Evolutionary conservation across 1,140 invertebrate species (phyloP).

Genomic region (Ridgeia piscesae): DNA sequence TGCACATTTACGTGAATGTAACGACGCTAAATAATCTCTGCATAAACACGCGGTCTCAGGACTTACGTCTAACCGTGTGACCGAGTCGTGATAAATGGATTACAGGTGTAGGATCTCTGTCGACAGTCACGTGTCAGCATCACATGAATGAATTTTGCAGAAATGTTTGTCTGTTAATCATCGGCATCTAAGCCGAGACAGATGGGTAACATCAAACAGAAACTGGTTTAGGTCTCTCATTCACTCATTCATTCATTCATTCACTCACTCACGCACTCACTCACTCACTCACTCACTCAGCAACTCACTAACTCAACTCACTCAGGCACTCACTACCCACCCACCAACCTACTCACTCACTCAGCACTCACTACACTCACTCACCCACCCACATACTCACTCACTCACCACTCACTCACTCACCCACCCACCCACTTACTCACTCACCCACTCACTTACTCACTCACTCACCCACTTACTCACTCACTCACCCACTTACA

Average conservation of each 20-base stretch:
- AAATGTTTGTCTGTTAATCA: neutral
- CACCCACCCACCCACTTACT: slow-evolving; percentile 30
- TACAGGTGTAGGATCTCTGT: neutral
- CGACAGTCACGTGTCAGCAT: neutral
- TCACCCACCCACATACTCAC: slow-evolving; percentile 32
- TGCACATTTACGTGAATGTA: too few species aligned
- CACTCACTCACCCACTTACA: too few species aligned
- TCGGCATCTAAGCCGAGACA: neutral
- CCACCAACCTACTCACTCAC: slow-evolving; percentile 25
- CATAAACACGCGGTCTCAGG: neutral
- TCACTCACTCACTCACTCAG: too few species aligned
- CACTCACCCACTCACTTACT: slow-evolving; percentile 28
- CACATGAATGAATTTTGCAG: neutral
- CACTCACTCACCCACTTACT: too few species aligned
- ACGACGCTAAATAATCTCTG: too few species aligned
- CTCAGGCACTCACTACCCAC: neutral
- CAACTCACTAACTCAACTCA: neutral
- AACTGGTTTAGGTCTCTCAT: neutral
- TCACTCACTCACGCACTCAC: too few species aligned
- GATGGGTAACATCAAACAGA: neutral
- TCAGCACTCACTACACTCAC: slow-evolving; percentile 32
- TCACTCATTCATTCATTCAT: too few species aligned
- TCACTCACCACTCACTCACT: slow-evolving; percentile 32
- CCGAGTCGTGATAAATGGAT: neutral
- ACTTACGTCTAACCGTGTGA: too few species aligned